Evolutionary conservation across 2,797 vertebrate species (phyloP).

Genomic region (Tamandua tetradactyla): DNA sequence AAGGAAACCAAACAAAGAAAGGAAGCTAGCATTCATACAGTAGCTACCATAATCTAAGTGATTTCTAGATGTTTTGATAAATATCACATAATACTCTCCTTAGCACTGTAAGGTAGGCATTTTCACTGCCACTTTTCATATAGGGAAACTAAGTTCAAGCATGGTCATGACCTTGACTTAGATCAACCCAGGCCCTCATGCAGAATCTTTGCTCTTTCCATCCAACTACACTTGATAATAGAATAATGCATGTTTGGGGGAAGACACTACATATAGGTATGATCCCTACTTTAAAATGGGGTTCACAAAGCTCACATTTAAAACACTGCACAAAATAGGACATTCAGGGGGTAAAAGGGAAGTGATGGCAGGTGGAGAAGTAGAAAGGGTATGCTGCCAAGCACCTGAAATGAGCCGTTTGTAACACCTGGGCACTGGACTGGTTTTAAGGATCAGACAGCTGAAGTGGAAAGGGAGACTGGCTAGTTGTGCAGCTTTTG

Average conservation of each 20-base stretch:
- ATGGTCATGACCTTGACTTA: rapidly evolving
- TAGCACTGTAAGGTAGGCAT: not conserved
- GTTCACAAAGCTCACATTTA: not conserved
- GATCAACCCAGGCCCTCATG: not conserved
- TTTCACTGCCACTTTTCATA: not conserved
- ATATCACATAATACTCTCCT: not conserved
- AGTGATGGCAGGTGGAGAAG: not conserved
- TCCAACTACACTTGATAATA: rapidly evolving
- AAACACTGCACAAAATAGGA: not conserved
- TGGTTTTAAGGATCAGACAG: not conserved
- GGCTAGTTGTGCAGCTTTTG: rapidly evolving
- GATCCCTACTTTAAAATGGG: not conserved
- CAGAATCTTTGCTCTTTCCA: not conserved
- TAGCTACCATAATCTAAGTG: not conserved
- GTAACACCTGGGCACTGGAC: not conserved
- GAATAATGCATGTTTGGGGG: rapidly evolving
- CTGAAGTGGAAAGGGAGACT: not conserved
- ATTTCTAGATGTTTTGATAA: not conserved
- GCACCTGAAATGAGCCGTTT: rapidly evolving
- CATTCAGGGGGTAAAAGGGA: not conserved
- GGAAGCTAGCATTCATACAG: not conserved
- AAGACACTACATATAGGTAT: rapidly evolving
- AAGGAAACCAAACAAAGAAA: not conserved
- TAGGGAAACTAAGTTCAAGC: not conserved
- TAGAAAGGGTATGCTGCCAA: not conserved